Conservation (phyloP, 1,140 invertebrate species). For the Zaprionus camerounensis region DNA sequence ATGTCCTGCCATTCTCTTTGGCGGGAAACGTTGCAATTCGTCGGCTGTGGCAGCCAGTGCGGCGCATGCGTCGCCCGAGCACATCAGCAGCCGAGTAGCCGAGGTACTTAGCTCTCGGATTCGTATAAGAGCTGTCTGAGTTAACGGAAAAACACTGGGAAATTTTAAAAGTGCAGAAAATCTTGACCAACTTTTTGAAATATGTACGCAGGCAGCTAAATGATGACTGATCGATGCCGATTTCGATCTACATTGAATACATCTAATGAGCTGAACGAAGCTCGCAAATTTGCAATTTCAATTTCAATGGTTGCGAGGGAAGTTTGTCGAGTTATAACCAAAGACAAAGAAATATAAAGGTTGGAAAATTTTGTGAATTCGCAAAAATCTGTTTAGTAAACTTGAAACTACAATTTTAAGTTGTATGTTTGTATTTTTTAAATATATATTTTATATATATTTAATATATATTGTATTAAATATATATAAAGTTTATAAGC, state of each 20-base stretch:
- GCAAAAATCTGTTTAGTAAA: background rate
- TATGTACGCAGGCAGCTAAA: background rate
- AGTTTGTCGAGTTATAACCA: background rate
- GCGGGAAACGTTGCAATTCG: slow-evolving; percentile 80
- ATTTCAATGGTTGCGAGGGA: background rate
- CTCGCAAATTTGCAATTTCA: slow-evolving; percentile 10
- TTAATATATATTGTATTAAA: no score
- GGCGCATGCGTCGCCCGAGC: slow-evolving; percentile 61
- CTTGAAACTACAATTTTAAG: no score
- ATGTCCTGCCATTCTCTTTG: slow-evolving; percentile 32
- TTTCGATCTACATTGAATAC: background rate
- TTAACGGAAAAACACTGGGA: slow-evolving; percentile 29
- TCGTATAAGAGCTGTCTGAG: slow-evolving; percentile 36
- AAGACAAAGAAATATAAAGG: no score
- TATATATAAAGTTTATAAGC: background rate
- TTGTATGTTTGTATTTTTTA: background rate
- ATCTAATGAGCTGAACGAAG: background rate
- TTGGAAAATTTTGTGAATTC: background rate
- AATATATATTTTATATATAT: background rate
- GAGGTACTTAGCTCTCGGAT: background rate
- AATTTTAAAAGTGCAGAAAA: slow-evolving; percentile 3
- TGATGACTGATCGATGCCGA: slow-evolving; percentile 12
- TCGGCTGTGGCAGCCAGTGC: slow-evolving; percentile 35
- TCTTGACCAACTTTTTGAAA: background rate
- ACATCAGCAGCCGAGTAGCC: background rate